Percentiles rank a stretch among this genome's conserved stretches.
phyloP scores from a whole-genome alignment of 1,140 invertebrate genomes.

The Nilaparvata lugens region DNA sequence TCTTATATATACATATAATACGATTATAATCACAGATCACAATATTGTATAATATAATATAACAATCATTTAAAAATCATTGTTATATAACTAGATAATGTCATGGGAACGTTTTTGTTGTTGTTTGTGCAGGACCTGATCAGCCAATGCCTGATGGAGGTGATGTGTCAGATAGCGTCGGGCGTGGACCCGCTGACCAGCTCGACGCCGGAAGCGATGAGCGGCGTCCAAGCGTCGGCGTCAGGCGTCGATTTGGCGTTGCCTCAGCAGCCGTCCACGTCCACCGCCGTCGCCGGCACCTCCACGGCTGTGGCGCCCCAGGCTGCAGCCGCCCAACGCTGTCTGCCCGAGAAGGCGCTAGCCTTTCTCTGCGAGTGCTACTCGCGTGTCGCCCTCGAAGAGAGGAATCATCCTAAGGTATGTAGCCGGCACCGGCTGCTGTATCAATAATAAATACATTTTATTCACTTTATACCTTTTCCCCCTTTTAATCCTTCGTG shows the following conservation, averaged over 20 bases:
- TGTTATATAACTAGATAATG: too few species aligned
- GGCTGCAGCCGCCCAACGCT: conserved; percentile 27
- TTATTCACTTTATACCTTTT: too few species aligned
- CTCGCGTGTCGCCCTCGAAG: conserved; percentile 54
- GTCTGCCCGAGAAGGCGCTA: conserved; percentile 34
- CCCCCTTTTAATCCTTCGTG: too few species aligned
- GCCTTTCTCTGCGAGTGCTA: conserved; percentile 56
- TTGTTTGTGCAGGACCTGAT: conserved; percentile 39
- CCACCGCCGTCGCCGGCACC: conserved; percentile 29
- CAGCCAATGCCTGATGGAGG: conserved; percentile 57
- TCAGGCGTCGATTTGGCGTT: conserved; percentile 48
- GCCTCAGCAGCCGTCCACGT: conserved; percentile 38
- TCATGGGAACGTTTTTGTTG: too few species aligned
- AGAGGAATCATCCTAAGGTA: conserved; percentile 64
- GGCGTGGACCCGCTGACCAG: conserved; percentile 47
- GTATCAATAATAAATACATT: too few species aligned
- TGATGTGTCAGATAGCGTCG: conserved; percentile 48
- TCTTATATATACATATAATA: too few species aligned
- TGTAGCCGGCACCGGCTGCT: too few species aligned
- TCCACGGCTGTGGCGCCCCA: conserved; percentile 27
- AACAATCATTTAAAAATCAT: too few species aligned
- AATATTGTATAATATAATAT: too few species aligned
- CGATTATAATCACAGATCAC: too few species aligned
- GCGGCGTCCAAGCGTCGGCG: conserved; percentile 36
- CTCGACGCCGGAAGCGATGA: conserved; percentile 12